Evolutionary conservation across 1,140 invertebrate species (phyloP).

Genomic region (Ctenoplectra terminalis): DNA sequence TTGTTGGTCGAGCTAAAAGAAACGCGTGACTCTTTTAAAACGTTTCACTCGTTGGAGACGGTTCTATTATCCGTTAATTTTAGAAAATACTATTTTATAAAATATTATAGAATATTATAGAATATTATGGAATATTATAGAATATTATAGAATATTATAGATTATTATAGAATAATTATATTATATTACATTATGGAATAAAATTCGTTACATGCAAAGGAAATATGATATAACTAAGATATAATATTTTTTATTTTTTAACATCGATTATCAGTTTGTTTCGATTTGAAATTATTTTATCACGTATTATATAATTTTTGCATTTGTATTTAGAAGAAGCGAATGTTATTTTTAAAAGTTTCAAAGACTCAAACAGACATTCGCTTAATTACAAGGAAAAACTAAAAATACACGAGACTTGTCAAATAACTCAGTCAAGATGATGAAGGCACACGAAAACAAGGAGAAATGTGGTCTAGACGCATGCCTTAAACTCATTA

Average conservation of each 20-base stretch:
- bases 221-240: too few relatives aligned
- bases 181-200: too few relatives aligned
- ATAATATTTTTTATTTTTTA: too few relatives aligned
- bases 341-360: too few relatives aligned
- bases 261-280: background rate
- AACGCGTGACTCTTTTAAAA: background rate
- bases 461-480: constrained; percentile 18
- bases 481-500: constrained; percentile 42
- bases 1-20: background rate
- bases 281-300: background rate
- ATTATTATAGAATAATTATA: too few relatives aligned
- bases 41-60: background rate
- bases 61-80: background rate
- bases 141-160: too few relatives aligned
- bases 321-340: background rate
- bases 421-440: constrained; percentile 17
- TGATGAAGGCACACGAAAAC: background rate
- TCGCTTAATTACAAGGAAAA: constrained; percentile 9
- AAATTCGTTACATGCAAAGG: too few relatives aligned
- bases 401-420: constrained; percentile 14
- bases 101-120: too few relatives aligned
- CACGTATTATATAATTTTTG: background rate
- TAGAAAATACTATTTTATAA: background rate
- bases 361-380: background rate
- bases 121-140: too few relatives aligned